phyloP scores from a whole-genome alignment of 2,113 vertebrate species.

The Otis tarda region DNA sequence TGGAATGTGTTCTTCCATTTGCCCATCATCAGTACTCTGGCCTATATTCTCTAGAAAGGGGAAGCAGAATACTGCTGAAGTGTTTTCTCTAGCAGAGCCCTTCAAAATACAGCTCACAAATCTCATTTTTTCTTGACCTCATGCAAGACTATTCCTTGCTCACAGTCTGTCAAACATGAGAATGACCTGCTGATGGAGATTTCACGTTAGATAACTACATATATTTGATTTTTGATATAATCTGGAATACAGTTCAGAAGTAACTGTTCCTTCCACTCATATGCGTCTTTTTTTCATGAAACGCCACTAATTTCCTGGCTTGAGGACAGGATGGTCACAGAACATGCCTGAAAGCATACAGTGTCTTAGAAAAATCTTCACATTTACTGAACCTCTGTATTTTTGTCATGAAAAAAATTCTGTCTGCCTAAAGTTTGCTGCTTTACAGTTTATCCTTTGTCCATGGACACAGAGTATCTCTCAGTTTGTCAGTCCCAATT shows the following conservation, averaged over 20 bases:
- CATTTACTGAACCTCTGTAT: neutral
- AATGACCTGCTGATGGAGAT: neutral
- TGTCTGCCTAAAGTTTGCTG: neutral
- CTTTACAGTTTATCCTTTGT: neutral
- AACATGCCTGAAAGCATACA: neutral
- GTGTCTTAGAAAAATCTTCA: neutral
- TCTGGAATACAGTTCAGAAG: neutral
- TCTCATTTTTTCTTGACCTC: neutral
- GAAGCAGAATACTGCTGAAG: neutral
- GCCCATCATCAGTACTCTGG: neutral
- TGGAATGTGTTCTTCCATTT: conserved; percentile 36
- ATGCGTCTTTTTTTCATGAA: neutral
- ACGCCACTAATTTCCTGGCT: neutral
- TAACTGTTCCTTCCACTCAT: neutral
- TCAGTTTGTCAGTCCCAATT: neutral
- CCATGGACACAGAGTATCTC: neutral
- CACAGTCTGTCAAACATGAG: neutral
- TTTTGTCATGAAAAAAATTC: neutral
- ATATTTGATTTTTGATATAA: neutral
- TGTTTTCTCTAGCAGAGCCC: neutral
- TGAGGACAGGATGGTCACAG: neutral
- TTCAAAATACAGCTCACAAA: neutral
- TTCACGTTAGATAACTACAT: neutral
- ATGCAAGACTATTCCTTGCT: neutral
- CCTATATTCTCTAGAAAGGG: neutral